A percentile compares a stretch with the other conserved stretches of the same genome.
Conservation (phyloP, 2,888 invertebrate species). For the Drosophila bunnanda region DNA sequence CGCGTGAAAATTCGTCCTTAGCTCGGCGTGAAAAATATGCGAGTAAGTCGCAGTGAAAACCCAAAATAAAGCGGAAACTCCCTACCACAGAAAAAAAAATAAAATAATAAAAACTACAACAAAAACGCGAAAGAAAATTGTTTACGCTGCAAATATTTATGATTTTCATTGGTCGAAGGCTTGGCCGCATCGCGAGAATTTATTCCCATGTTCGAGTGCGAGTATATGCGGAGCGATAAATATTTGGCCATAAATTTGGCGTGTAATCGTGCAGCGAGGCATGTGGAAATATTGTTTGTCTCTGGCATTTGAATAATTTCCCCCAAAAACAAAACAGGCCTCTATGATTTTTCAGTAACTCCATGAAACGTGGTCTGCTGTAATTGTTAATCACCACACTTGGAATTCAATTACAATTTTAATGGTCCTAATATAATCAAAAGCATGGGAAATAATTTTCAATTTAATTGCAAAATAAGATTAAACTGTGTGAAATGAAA, state of each 20-base stretch:
- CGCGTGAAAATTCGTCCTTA: constrained; percentile 79
- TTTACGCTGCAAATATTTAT: constrained; percentile 77
- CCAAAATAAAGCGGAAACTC: constrained; percentile 25
- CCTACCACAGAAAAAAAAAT: constrained; percentile 6
- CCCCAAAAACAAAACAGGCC: not conserved
- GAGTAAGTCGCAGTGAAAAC: constrained; percentile 44
- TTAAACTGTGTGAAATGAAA: constrained; percentile 6
- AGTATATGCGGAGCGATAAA: constrained; percentile 64
- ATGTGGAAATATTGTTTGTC: constrained; percentile 22
- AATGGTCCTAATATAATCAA: constrained; percentile 10
- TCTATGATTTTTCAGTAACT: not conserved
- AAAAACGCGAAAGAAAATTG: constrained; percentile 50
- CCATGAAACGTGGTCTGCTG: not conserved
- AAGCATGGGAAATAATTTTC: not conserved
- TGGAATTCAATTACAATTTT: constrained; percentile 30
- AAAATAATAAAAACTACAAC: not conserved
- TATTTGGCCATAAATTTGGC: constrained; percentile 72
- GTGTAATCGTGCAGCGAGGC: constrained; percentile 57
- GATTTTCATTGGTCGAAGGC: constrained; percentile 46
- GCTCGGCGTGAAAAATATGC: constrained; percentile 52
- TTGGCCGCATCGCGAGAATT: constrained; percentile 41
- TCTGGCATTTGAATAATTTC: constrained; percentile 28
- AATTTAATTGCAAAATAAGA: constrained; percentile 32
- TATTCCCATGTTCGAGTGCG: constrained; percentile 64
- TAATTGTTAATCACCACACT: constrained; percentile 20